Percentiles rank a stretch among this genome's conserved stretches.
Conservation (phyloP, 2,888 invertebrate genomes). For the Rutpela maculata region DNA sequence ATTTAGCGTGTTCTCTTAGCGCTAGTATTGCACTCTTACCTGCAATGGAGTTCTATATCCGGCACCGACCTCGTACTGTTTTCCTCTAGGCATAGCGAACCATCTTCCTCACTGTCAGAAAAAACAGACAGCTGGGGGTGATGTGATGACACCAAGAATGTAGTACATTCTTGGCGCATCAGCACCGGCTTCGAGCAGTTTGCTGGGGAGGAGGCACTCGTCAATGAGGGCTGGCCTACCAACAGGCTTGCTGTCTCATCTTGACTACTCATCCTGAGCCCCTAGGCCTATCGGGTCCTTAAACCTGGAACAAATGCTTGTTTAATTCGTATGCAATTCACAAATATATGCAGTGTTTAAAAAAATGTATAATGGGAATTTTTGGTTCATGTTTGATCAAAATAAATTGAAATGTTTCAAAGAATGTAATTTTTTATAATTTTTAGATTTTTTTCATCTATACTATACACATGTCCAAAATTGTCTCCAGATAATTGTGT, state of each 20-base stretch:
- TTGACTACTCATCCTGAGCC: slow-evolving; percentile 78
- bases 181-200: slow-evolving; percentile 84
- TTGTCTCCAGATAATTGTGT: too few relatives aligned
- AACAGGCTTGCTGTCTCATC: slow-evolving; percentile 90
- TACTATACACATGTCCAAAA: too few relatives aligned
- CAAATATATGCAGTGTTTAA: too few relatives aligned
- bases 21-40: slow-evolving; percentile 62
- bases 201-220: slow-evolving; percentile 74
- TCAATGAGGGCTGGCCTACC: slow-evolving; percentile 80
- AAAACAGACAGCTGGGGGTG: slow-evolving; percentile 82
- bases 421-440: too few relatives aligned
- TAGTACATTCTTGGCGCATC: slow-evolving; percentile 91
- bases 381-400: too few relatives aligned
- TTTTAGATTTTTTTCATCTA: too few relatives aligned
- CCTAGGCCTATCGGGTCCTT: slow-evolving; percentile 55
- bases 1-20: too few relatives aligned
- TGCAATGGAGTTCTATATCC: slow-evolving; percentile 87
- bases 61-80: slow-evolving; percentile 86
- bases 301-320: slow-evolving; percentile 48
- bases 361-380: too few relatives aligned
- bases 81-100: slow-evolving; percentile 80
- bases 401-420: too few relatives aligned
- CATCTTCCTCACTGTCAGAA: slow-evolving; percentile 88
- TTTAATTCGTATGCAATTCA: not conserved
- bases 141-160: slow-evolving; percentile 82